phyloP scores from a whole-genome alignment of 2,113 vertebrate genomes.

The Patagioenas fasciata region DNA sequence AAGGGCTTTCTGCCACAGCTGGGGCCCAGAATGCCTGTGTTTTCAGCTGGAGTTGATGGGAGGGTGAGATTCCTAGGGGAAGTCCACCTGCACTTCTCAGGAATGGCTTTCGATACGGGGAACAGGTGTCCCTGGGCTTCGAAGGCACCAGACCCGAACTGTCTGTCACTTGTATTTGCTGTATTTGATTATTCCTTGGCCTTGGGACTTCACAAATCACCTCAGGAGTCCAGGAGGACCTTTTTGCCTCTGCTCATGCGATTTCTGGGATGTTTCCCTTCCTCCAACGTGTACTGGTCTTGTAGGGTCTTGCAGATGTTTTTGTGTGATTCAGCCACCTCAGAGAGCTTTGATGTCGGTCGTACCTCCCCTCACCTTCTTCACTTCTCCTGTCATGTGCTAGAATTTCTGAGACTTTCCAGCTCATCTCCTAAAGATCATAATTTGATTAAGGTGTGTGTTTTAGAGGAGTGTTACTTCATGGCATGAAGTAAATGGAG shows the following conservation, averaged over 20 bases:
- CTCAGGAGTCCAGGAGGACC: not conserved
- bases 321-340: not conserved
- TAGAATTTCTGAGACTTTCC: not conserved
- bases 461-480: not conserved
- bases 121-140: not conserved
- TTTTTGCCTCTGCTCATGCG: not conserved
- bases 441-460: not conserved
- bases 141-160: not conserved
- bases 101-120: rapidly evolving
- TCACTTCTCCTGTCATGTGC: not conserved
- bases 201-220: not conserved
- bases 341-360: not conserved
- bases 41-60: not conserved
- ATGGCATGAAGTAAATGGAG: not conserved
- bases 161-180: not conserved
- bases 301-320: not conserved
- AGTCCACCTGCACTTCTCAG: not conserved
- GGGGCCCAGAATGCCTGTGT: not conserved
- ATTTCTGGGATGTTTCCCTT: not conserved
- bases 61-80: not conserved
- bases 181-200: not conserved
- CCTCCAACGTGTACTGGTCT: rapidly evolving
- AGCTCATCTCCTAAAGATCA: not conserved
- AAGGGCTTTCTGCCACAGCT: not conserved
- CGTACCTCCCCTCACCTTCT: not conserved